These are phyloP conservation scores for Aphelenchoides bicaudatus DNA, from an alignment of 2,888 invertebrate genomes.

Conservation along the genomic window DNA sequence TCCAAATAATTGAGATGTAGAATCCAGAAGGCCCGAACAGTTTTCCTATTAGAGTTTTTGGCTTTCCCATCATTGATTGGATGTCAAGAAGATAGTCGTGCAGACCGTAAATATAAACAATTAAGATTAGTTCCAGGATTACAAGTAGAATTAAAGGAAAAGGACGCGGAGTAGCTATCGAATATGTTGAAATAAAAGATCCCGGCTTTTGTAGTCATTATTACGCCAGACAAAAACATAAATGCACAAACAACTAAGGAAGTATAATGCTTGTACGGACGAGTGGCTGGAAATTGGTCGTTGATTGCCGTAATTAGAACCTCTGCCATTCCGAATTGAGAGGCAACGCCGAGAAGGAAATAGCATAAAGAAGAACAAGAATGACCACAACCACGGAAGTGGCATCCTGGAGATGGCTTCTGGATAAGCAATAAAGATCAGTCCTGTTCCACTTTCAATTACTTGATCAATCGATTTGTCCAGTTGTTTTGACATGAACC, in stretches of 20 bases:
- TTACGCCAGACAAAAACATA: conserved; percentile 31
- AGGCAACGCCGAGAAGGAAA: conserved; percentile 59
- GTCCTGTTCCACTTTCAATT: conserved; percentile 56
- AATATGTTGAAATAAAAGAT: conserved; percentile 36
- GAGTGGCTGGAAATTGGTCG: conserved; percentile 33
- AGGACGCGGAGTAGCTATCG: conserved; percentile 33
- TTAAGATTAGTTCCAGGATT: conserved; percentile 26
- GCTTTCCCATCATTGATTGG: conserved; percentile 8
- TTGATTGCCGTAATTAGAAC: conserved; percentile 34
- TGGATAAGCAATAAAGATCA: conserved; percentile 61
- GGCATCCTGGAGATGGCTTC: conserved; percentile 60
- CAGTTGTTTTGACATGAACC: conserved; percentile 58
- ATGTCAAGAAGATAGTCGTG: background rate
- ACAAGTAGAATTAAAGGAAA: conserved; percentile 20
- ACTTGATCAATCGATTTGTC: conserved; percentile 59
- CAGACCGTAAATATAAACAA: conserved; percentile 42
- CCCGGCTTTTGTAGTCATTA: conserved; percentile 38
- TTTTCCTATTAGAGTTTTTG: background rate
- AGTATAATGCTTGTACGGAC: conserved; percentile 31
- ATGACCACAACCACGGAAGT: conserved; percentile 60
- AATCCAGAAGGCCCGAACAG: conserved; percentile 10
- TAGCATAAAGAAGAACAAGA: conserved; percentile 62
- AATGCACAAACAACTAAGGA: conserved; percentile 29
- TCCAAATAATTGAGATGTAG: conserved; percentile 5
- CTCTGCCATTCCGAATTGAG: conserved; percentile 34